Percentiles rank a stretch among this genome's conserved stretches.
Conservation (phyloP, 2,888 invertebrate genomes). For the Netelia melanura region DNA sequence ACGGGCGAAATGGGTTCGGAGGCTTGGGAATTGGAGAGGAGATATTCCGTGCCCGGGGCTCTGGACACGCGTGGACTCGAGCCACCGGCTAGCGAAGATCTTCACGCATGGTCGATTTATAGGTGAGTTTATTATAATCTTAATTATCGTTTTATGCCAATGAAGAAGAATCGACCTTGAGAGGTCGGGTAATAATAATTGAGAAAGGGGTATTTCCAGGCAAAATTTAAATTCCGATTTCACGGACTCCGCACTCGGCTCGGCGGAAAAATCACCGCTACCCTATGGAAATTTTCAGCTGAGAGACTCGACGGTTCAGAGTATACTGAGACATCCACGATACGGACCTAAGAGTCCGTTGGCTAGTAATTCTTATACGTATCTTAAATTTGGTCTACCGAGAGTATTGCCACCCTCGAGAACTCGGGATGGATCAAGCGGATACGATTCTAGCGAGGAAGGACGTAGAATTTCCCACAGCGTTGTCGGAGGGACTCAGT, state of each 20-base stretch:
- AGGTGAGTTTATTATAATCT: conserved; percentile 86
- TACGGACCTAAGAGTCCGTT: conserved; percentile 95
- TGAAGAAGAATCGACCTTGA: background rate
- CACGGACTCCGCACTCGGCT: conserved; percentile 96
- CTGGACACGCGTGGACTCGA: conserved; percentile 88
- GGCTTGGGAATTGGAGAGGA: conserved; percentile 90
- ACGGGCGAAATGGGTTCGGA: conserved; percentile 84
- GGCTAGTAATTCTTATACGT: conserved; percentile 96
- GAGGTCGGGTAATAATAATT: background rate
- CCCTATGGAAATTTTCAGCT: conserved; percentile 98
- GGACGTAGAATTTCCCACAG: conserved; percentile 80
- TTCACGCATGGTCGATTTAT: conserved; percentile 98
- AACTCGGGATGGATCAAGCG: conserved; percentile 93
- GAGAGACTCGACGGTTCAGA: conserved; percentile 96
- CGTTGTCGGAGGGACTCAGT: conserved; percentile 88
- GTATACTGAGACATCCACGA: conserved; percentile 94
- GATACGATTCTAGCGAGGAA: conserved; percentile 95
- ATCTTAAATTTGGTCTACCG: conserved; percentile 96
- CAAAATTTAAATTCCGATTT: conserved; percentile 98
- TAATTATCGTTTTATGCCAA: background rate
- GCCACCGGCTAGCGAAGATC: conserved; percentile 94
- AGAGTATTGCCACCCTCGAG: conserved; percentile 93
- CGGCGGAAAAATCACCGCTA: conserved; percentile 96
- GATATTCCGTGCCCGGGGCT: conserved; percentile 95
- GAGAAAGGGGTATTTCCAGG: conserved; percentile 85